phyloP scores from a whole-genome alignment of 2,113 vertebrate species.

The Lophochroa leadbeateri region DNA sequence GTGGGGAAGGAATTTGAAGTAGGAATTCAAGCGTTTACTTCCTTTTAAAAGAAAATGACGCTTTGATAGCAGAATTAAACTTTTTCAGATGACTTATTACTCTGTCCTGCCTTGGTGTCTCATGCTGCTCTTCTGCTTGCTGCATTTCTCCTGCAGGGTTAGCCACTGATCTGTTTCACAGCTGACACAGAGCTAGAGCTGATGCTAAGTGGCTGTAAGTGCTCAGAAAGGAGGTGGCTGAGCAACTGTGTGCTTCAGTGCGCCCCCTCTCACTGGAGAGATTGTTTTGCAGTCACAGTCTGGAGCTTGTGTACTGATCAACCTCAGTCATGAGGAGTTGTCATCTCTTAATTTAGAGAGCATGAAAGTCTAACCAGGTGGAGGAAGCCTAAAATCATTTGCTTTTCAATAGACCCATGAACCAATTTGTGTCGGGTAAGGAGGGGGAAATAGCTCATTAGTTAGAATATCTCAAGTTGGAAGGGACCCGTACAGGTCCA shows the following conservation, averaged over 20 bases:
- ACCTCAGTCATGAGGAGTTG: not conserved
- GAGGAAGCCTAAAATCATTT: not conserved
- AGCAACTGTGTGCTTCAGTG: not conserved
- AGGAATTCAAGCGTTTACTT: not conserved
- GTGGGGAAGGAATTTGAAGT: not conserved
- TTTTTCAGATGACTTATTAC: not conserved
- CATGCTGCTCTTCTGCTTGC: not conserved
- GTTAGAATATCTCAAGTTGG: not conserved
- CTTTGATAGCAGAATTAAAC: not conserved
- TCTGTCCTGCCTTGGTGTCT: not conserved
- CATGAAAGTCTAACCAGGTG: not conserved
- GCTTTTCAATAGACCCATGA: not conserved
- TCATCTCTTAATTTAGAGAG: not conserved
- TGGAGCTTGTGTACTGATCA: not conserved
- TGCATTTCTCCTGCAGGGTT: not conserved
- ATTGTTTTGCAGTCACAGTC: not conserved
- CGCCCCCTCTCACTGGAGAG: not conserved
- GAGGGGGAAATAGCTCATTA: not conserved
- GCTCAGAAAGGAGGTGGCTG: not conserved
- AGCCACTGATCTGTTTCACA: not conserved
- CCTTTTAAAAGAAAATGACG: not conserved
- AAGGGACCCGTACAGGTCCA: not conserved
- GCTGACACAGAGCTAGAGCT: not conserved
- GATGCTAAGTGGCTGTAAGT: not conserved
- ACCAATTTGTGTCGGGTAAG: not conserved